These are phyloP conservation scores for Scaptomyza caliginosa DNA, from an alignment of 2,888 invertebrate species.

Conservation along the genomic window DNA sequence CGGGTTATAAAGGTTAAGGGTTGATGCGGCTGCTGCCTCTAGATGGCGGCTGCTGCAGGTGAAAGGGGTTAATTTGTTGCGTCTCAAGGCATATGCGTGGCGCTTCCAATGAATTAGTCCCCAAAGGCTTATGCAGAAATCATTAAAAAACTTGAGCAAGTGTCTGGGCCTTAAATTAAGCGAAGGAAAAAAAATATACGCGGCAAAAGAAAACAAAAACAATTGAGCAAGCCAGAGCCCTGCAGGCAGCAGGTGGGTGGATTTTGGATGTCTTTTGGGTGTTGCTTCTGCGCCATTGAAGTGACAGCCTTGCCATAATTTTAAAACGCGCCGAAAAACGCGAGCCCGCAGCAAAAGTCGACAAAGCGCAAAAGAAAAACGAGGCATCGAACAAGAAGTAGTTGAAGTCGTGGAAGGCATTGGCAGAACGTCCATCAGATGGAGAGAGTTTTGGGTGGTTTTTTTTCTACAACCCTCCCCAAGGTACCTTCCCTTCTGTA, in stretches of 20 bases:
- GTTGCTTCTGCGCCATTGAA: conserved; percentile 48
- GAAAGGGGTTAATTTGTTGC: conserved; percentile 77
- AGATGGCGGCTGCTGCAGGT: conserved; percentile 46
- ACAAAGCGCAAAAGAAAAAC: conserved; percentile 27
- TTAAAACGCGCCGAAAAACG: conserved; percentile 61
- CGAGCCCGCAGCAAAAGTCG: conserved; percentile 52
- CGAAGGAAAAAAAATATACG: conserved; percentile 36
- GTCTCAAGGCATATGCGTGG: conserved; percentile 68
- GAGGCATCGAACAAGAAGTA: conserved; percentile 40
- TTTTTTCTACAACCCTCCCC: neutral
- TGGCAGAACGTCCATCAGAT: conserved; percentile 54
- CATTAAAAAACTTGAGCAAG: conserved; percentile 64
- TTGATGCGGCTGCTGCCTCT: conserved; percentile 30
- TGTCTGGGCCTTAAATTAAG: conserved; percentile 77
- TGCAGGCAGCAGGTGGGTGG: conserved; percentile 18
- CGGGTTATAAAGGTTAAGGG: conserved; percentile 47
- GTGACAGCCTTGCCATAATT: conserved; percentile 75
- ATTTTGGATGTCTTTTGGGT: neutral
- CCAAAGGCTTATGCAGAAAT: conserved; percentile 72
- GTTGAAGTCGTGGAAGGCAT: conserved; percentile 26
- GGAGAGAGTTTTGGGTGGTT: conserved; percentile 3
- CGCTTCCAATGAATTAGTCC: conserved; percentile 72
- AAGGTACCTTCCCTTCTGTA: conserved; percentile 4
- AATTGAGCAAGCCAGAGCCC: conserved; percentile 30
- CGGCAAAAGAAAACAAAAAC: conserved; percentile 37